Base-by-base conservation (phyloP, 1,140 invertebrate species). In the Drosophila ogumai region DNA sequence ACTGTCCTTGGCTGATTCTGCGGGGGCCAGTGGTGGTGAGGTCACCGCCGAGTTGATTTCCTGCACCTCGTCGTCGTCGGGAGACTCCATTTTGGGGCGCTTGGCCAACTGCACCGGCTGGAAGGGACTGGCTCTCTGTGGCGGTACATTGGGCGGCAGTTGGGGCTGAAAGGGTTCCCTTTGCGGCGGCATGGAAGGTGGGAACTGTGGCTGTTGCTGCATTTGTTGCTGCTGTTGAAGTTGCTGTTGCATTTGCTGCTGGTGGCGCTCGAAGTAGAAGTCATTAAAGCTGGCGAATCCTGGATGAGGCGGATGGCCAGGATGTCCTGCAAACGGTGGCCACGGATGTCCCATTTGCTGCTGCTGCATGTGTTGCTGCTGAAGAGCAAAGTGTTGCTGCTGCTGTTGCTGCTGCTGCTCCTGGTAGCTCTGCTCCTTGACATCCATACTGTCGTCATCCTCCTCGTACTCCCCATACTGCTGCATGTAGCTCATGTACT, bases 391-490 rank as follows among this genome's bases (percentile, higher is more conserved):
- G 10, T 90, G 86, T 4, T 90, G 85, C 54, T 81, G 81, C 22
- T 87, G 82, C 19, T 84, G 81, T 17, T 79, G 82, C 22, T 90
- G 79, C 25, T 91, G 87, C 28, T 91, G 87, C 47, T 87, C 79
- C 59, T 90, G 85, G 28, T 88, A 88, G 59, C 73, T 81, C 36
- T 88, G 86, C 41, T 91, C 84, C 49, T 87, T 88, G 34, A 76
- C 50, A 32, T 87, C 82, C 82, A 88, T 79, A 31, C 90, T 91
- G 50, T 91, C 90, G 0, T 91, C 90, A 6, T 91, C 91, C 54
- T 92, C 90, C 47, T 92, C 88, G 52, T 91, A 91, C 15, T 91
- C 90, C 10, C 91, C 88, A 31, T 92, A 92, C 49, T 92, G 87
- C n/a, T 90, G 86, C 87, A 92, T 91, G 50, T 92, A 92, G 46